These are phyloP conservation scores for Torymus tubicola DNA, from an alignment of 2,888 invertebrate genomes.

Conservation along the genomic window DNA sequence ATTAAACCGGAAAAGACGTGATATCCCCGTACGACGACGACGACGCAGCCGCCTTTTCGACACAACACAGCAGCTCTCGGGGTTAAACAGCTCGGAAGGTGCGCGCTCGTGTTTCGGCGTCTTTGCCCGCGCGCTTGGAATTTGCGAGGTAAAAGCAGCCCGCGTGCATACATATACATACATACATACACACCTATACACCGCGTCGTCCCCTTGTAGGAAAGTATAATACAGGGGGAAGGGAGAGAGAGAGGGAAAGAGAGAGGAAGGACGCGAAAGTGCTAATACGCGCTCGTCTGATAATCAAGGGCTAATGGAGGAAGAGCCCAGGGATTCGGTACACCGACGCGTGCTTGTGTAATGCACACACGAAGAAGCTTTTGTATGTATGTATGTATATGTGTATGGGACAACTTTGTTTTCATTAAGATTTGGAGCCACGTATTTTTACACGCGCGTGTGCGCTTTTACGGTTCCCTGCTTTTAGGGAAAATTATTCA, in stretches of 20 bases:
- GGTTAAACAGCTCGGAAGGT: too few relatives aligned
- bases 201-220: not conserved
- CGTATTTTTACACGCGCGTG: conserved; percentile 10
- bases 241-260: not conserved
- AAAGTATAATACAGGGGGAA: conserved; percentile 9
- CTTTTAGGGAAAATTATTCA: conserved; percentile 44
- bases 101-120: not conserved
- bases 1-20: too few relatives aligned
- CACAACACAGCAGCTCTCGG: too few relatives aligned
- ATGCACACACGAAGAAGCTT: conserved; percentile 17
- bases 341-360: conserved; percentile 1
- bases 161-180: not conserved
- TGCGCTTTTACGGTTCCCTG: conserved; percentile 29
- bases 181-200: not conserved
- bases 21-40: too few relatives aligned
- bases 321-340: conserved; percentile 12
- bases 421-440: conserved; percentile 40
- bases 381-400: not conserved
- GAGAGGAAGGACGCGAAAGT: conserved; percentile 24
- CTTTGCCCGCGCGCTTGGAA: conserved; percentile 4
- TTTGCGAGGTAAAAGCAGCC: conserved; percentile 2
- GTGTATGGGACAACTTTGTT: conserved; percentile 39
- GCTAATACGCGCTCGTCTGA: conserved; percentile 50
- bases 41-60: too few relatives aligned
- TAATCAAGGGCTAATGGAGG: conserved; percentile 51